A percentile compares a stretch with the other conserved stretches of the same genome.
Conservation (phyloP, 2,888 invertebrate genomes). For the Mimachlamys varia region DNA sequence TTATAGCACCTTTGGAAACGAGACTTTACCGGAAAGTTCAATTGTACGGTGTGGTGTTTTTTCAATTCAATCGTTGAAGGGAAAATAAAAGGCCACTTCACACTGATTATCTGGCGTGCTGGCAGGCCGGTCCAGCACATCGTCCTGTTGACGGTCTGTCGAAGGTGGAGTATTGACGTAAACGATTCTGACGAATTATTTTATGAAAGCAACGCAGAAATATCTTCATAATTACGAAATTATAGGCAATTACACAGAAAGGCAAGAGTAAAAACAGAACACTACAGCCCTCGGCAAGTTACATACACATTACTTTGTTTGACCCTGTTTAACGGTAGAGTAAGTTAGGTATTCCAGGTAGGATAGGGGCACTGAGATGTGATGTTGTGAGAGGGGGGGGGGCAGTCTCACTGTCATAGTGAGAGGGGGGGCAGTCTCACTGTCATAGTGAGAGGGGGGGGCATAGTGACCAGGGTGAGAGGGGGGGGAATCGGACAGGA, state of each 20-base stretch:
- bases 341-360: neutral
- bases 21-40: slow-evolving; percentile 29
- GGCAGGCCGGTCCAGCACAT: neutral
- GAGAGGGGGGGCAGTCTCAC: neutral
- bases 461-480: neutral
- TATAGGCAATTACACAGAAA: slow-evolving; percentile 25
- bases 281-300: neutral
- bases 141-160: neutral
- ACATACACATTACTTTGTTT: neutral
- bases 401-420: too few species aligned
- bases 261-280: neutral
- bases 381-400: too few species aligned
- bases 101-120: neutral
- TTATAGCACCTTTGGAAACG: slow-evolving; percentile 48
- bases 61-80: neutral
- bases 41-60: slow-evolving; percentile 6
- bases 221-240: slow-evolving; percentile 21
- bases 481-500: neutral
- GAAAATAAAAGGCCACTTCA: slow-evolving; percentile 7
- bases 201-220: neutral
- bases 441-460: neutral
- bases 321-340: neutral
- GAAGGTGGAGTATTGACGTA: neutral
- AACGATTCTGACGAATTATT: slow-evolving; percentile 31
- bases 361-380: neutral